Percentiles rank a stretch among this genome's conserved stretches.
These are phyloP conservation scores for Melospiza georgiana DNA, from an alignment of 2,113 vertebrate genomes.

Conservation along the genomic window DNA sequence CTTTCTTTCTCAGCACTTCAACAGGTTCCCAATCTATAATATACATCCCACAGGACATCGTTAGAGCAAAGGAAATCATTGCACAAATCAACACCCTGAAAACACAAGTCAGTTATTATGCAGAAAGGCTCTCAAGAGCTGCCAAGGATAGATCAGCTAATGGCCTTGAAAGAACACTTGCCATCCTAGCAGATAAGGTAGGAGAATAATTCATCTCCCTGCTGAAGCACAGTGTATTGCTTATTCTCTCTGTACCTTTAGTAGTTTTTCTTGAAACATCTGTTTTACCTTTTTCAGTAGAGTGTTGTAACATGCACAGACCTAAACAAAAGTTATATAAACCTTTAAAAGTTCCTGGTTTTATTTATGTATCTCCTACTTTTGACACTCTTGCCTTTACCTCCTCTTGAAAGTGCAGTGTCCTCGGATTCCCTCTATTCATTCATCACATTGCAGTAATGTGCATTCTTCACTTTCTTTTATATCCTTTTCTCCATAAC, in stretches of 20 bases:
- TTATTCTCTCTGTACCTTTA: background rate
- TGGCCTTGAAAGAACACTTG: slow-evolving; percentile 92
- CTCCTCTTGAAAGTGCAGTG: background rate
- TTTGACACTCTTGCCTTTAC: background rate
- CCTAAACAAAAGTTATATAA: background rate
- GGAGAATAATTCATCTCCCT: background rate
- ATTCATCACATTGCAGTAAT: background rate
- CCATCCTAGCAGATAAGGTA: slow-evolving; percentile 96
- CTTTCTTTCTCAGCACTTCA: slow-evolving; percentile 77
- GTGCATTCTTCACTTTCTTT: background rate
- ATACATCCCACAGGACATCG: slow-evolving; percentile 92
- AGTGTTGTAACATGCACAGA: background rate
- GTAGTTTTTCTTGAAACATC: background rate
- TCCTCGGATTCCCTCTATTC: background rate
- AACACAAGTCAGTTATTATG: slow-evolving; percentile 98
- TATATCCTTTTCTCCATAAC: background rate
- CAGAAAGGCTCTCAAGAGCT: slow-evolving; percentile 92
- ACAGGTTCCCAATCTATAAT: slow-evolving; percentile 92
- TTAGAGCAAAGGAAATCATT: slow-evolving; percentile 96
- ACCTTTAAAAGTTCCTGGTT: background rate
- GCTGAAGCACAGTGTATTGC: background rate
- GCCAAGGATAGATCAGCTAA: slow-evolving; percentile 94
- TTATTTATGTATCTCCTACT: background rate
- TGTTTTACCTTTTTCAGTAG: background rate
- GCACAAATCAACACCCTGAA: slow-evolving; percentile 96